phyloP scores from a whole-genome alignment of 2,113 vertebrate genomes.

The Prochilodus magdalenae region DNA sequence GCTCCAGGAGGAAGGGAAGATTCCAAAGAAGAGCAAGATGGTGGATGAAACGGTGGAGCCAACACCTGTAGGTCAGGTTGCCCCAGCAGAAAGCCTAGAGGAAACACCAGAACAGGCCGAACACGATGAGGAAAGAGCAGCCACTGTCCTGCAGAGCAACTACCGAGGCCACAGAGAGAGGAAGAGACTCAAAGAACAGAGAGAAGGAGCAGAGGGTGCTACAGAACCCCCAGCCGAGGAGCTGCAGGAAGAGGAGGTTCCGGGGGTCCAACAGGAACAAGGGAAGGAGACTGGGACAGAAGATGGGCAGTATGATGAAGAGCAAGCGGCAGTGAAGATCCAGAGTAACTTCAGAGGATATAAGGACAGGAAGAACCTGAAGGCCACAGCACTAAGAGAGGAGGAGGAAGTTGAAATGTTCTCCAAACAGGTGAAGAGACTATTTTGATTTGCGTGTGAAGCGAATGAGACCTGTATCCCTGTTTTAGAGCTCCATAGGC shows the following conservation, averaged over 20 bases:
- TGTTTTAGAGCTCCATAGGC: neutral
- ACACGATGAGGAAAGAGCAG: constrained; percentile 80
- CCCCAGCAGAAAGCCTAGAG: constrained; percentile 23
- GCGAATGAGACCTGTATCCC: neutral
- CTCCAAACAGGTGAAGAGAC: constrained; percentile 86
- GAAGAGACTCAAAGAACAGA: constrained; percentile 81
- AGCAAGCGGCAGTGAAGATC: constrained; percentile 78
- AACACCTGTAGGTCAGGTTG: neutral
- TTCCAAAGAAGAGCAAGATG: constrained; percentile 60
- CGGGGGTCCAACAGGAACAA: constrained; percentile 63
- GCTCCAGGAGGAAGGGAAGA: constrained; percentile 77
- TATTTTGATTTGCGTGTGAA: neutral
- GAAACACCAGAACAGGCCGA: constrained; percentile 26
- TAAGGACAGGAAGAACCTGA: constrained; percentile 73
- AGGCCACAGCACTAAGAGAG: constrained; percentile 72
- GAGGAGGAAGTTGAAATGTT: constrained; percentile 77
- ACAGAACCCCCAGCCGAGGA: neutral
- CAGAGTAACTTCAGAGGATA: constrained; percentile 80
- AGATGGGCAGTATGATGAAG: constrained; percentile 67
- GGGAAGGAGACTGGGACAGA: constrained; percentile 39
- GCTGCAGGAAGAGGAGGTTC: neutral
- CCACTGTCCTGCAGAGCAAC: constrained; percentile 83
- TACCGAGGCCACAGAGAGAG: constrained; percentile 81
- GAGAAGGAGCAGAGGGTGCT: constrained; percentile 1
- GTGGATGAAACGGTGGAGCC: constrained; percentile 28